phyloP scores from a whole-genome alignment of 2,113 vertebrate species.

The Empidonax traillii region DNA sequence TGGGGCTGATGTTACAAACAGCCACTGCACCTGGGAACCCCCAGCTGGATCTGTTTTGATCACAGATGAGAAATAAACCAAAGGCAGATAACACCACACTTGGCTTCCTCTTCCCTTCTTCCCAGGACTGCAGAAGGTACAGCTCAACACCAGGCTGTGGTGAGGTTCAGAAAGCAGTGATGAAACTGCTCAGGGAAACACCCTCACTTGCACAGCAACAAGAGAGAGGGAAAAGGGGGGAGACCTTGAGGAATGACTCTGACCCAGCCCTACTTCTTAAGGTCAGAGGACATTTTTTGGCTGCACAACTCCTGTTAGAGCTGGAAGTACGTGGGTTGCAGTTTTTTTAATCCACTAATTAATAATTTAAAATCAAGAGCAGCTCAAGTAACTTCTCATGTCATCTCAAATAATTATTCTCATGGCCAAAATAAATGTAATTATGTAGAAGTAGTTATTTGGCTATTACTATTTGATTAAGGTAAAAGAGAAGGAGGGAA shows the following conservation, averaged over 20 bases:
- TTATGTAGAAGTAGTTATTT: background rate
- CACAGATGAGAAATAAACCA: background rate
- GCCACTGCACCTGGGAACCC: rapidly evolving
- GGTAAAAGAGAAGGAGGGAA: background rate
- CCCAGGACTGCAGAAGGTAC: background rate
- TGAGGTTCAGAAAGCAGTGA: rapidly evolving
- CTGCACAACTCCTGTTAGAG: background rate
- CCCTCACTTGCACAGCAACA: background rate
- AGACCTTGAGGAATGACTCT: background rate
- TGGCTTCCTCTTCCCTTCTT: background rate
- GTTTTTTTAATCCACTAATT: background rate
- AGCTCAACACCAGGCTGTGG: background rate
- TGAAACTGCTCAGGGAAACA: background rate
- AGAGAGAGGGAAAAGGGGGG: background rate
- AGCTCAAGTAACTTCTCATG: background rate
- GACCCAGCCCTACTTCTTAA: background rate
- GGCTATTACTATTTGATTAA: background rate
- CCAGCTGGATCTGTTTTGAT: background rate
- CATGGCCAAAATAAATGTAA: background rate
- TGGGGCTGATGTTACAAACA: background rate
- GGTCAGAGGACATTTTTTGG: background rate
- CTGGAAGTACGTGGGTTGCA: background rate
- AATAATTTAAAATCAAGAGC: background rate
- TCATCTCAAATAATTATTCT: background rate
- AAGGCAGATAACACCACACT: background rate